Base-by-base conservation (phyloP, 2,888 invertebrate genomes). In the Tiliacea citrago region DNA sequence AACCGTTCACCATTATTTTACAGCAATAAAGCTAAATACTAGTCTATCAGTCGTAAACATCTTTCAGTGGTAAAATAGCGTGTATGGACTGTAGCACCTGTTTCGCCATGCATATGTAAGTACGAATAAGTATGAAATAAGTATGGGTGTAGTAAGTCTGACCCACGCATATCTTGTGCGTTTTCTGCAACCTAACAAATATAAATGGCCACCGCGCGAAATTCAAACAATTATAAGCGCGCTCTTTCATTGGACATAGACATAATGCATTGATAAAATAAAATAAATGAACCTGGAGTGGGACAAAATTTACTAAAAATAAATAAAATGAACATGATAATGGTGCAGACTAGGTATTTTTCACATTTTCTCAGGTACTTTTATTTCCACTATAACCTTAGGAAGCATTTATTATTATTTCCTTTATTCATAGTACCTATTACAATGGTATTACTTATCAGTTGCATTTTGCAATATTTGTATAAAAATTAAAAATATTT, bases 101-200 rank as follows among this genome's bases (percentile, higher is more conserved):
- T 16, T 42, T n/a, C 39, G 9, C 5, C 5, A 45, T 47, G 18
- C 4, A 29, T 12, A n/a, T 16, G n/a, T 1, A 7, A 16, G 9
- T 68, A 21, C 29, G 10, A 45, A 63, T 13, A n/a, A n/a, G n/a
- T n/a, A n/a, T n/a, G n/a, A n/a, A 29, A 29, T 29, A 29, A 29
- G 29, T 29, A 18, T 39, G 0, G n/a, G 42, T n/a, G 57, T 74
- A 18, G 8, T 16, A 42, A 74, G 75, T 74, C 29, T 58, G 47
- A 24, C 21, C 65, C 18, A 12, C 13, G 10, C 73, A 12, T 49
- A 29, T 2, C 24, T 6, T 1, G 3, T 51, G 10, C 7, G 2
- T n/a, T 12, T n/a, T 47, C 21, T 7, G 18, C 78, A 78, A 78
- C 58, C 21, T 60, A 72, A n/a, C 63, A 60, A 72, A 47, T 45